These are phyloP conservation scores for Corythaeola cristata DNA, from an alignment of 2,113 vertebrate genomes.

Conservation along the genomic window DNA sequence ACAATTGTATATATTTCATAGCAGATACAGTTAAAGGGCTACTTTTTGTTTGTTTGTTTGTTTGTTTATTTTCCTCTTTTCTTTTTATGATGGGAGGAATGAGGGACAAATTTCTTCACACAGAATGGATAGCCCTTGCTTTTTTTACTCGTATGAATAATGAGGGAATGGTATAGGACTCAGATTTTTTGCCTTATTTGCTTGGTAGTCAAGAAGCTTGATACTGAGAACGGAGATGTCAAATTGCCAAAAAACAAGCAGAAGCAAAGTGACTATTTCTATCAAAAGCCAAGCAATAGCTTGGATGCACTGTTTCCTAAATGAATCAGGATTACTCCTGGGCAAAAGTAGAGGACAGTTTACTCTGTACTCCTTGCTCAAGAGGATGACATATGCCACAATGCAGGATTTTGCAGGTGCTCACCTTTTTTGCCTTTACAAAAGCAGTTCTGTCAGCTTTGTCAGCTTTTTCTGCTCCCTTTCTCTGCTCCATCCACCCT, in stretches of 20 bases:
- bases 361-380: neutral
- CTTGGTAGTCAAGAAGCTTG: neutral
- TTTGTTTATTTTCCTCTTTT: neutral
- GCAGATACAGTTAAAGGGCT: neutral
- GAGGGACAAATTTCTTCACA: neutral
- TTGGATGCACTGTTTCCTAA: neutral
- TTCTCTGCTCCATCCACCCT: neutral
- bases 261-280: neutral
- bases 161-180: neutral
- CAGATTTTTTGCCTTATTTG: neutral
- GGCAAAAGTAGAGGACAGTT: neutral
- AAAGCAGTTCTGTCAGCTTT: neutral
- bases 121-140: neutral
- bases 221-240: neutral
- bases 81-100: neutral
- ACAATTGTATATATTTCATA: neutral
- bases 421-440: neutral
- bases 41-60: neutral
- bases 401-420: neutral
- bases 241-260: neutral
- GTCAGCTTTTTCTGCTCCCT: neutral
- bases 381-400: neutral
- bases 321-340: neutral
- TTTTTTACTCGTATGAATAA: neutral
- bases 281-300: neutral